Percentiles rank a stretch among this genome's conserved stretches.
These are phyloP conservation scores for Ammodytes marinus DNA, from an alignment of 2,113 vertebrate genomes.

Conservation along the genomic window DNA sequence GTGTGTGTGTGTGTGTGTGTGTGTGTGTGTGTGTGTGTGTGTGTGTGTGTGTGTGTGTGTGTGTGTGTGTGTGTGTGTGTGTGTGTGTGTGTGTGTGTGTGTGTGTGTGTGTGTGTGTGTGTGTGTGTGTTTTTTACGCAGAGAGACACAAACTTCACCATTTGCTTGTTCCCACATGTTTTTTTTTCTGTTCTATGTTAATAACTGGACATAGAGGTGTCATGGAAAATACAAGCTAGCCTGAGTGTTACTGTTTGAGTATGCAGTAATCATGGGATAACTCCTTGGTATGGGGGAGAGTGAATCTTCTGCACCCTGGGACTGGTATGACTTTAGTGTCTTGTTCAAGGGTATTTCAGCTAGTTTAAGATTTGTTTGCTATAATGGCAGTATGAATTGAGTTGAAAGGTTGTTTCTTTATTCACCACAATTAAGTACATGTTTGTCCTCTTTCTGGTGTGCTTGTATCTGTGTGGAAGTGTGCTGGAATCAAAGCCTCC, in stretches of 20 bases:
- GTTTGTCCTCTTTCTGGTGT: neutral
- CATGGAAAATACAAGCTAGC: neutral
- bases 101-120: too few relatives aligned
- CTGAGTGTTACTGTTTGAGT: neutral
- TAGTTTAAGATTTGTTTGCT: slow-evolving; percentile 4
- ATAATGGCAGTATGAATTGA: neutral
- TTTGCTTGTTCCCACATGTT: neutral
- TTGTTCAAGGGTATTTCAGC: neutral
- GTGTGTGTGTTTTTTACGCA: too few relatives aligned
- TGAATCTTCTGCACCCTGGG: neutral
- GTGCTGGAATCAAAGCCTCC: slow-evolving; percentile 4
- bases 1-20: neutral
- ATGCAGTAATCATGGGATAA: neutral
- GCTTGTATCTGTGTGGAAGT: neutral
- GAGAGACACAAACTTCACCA: too few relatives aligned
- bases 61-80: too few relatives aligned
- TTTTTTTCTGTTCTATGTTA: neutral
- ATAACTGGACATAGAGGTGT: neutral
- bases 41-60: too few relatives aligned
- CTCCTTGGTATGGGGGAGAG: neutral
- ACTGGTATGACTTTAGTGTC: neutral
- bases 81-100: too few relatives aligned
- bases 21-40: too few relatives aligned
- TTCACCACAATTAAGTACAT: neutral
- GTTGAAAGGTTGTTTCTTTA: neutral